Percentiles rank a stretch among this genome's conserved stretches.
Conservation (phyloP, 2,888 invertebrate species). For the Sussaba pulchella region DNA sequence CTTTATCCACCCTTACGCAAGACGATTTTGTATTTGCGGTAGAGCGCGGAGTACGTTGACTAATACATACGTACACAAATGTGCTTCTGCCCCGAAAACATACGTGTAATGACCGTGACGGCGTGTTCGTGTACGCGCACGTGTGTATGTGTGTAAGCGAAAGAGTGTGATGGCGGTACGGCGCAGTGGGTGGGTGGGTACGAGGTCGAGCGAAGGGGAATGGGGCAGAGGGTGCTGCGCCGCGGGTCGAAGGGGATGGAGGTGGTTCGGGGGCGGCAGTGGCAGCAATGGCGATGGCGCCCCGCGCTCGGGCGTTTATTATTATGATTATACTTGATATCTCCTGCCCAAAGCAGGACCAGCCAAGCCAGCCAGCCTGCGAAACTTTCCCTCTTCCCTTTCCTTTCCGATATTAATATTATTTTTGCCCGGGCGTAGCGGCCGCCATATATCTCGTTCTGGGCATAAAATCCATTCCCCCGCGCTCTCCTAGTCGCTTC, state of each 20-base stretch:
- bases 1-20: slow-evolving; percentile 3
- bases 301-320: slow-evolving; percentile 83
- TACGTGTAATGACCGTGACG: slow-evolving; percentile 33
- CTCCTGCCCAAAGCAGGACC: slow-evolving; percentile 83
- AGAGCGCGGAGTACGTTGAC: slow-evolving; percentile 15
- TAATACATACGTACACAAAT: slow-evolving; percentile 66
- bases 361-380: slow-evolving; percentile 78
- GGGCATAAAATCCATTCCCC: slow-evolving; percentile 84
- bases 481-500: slow-evolving; percentile 48
- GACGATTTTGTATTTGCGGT: slow-evolving; percentile 29
- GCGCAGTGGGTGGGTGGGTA: slow-evolving; percentile 58
- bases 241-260: slow-evolving; percentile 58
- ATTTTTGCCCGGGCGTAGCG: slow-evolving; percentile 84
- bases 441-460: slow-evolving; percentile 84
- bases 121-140: slow-evolving; percentile 66
- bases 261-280: slow-evolving; percentile 71
- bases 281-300: slow-evolving; percentile 82
- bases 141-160: slow-evolving; percentile 62
- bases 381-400: slow-evolving; percentile 83
- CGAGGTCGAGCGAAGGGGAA: slow-evolving; percentile 59
- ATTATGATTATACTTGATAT: slow-evolving; percentile 84
- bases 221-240: slow-evolving; percentile 58
- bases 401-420: slow-evolving; percentile 84
- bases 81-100: slow-evolving; percentile 52
- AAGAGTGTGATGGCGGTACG: slow-evolving; percentile 74